These are phyloP conservation scores for Scleropages formosus DNA, from an alignment of 2,797 vertebrate genomes.

Conservation along the genomic window DNA sequence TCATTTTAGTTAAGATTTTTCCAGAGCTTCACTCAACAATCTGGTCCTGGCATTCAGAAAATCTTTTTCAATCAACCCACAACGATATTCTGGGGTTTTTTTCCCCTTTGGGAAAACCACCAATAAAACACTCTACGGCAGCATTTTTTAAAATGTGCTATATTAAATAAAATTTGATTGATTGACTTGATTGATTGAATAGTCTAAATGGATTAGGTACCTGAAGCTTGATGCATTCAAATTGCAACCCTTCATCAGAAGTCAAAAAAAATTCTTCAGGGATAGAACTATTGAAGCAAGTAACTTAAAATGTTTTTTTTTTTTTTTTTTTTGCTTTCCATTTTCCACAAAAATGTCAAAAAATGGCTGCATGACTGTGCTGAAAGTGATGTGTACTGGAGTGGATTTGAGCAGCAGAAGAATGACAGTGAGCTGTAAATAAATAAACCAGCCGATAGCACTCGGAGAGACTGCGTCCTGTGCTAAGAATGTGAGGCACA, in stretches of 20 bases:
- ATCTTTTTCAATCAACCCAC: background rate
- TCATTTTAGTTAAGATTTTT: too few relatives aligned
- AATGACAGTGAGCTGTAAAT: background rate
- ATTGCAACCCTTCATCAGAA: background rate
- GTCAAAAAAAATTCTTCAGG: background rate
- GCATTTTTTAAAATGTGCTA: background rate
- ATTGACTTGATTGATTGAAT: background rate
- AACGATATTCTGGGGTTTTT: background rate
- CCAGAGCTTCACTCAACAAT: too few relatives aligned
- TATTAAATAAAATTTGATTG: background rate
- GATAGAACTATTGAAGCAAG: background rate
- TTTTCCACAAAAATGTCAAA: background rate
- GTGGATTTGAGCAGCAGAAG: background rate
- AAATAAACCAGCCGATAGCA: background rate
- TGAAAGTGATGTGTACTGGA: constrained; percentile 1
- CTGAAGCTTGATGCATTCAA: background rate
- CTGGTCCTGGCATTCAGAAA: background rate
- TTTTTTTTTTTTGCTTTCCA: background rate
- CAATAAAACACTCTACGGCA: background rate
- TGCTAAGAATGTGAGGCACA: background rate
- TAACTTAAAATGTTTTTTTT: background rate
- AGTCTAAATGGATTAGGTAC: constrained; percentile 1
- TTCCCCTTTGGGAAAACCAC: background rate
- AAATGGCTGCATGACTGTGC: background rate
- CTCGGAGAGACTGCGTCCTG: background rate